Conservation (phyloP, 2,113 vertebrate species). For the Phoenicopterus ruber region DNA sequence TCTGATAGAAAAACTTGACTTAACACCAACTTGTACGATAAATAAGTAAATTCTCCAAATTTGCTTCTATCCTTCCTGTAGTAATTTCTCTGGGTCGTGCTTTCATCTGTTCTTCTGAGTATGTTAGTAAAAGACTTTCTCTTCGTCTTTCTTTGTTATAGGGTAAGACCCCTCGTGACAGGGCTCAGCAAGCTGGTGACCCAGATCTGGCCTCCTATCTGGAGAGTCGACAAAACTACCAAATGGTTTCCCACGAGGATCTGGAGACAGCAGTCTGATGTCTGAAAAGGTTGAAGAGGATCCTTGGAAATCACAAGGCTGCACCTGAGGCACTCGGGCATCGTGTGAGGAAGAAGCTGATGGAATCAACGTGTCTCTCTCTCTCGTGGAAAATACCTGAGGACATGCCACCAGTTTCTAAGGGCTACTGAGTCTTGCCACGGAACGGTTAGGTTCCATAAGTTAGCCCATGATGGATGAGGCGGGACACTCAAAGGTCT, state of each 20-base stretch:
- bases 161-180: constrained; percentile 90
- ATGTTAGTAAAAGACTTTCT: neutral
- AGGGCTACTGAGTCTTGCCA: constrained; percentile 73
- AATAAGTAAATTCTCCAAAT: neutral
- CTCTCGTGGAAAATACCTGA: constrained; percentile 66
- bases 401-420: constrained; percentile 71
- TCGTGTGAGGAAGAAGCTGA: constrained; percentile 63
- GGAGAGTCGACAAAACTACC: constrained; percentile 77
- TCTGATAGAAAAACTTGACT: neutral
- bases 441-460: constrained; percentile 32
- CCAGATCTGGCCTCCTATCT: constrained; percentile 85
- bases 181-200: constrained; percentile 88
- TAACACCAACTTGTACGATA: neutral
- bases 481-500: constrained; percentile 64
- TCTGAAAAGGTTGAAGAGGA: neutral
- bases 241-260: constrained; percentile 82
- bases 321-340: constrained; percentile 23
- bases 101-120: neutral
- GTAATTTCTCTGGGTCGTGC: neutral
- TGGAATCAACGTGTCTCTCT: constrained; percentile 57
- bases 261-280: constrained; percentile 96
- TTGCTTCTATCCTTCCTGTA: neutral
- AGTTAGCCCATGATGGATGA: constrained; percentile 64
- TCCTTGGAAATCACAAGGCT: constrained; percentile 20
- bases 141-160: constrained; percentile 38